These are phyloP conservation scores for Hylyphantes graminicola DNA, from an alignment of 1,140 invertebrate genomes.

Conservation along the genomic window DNA sequence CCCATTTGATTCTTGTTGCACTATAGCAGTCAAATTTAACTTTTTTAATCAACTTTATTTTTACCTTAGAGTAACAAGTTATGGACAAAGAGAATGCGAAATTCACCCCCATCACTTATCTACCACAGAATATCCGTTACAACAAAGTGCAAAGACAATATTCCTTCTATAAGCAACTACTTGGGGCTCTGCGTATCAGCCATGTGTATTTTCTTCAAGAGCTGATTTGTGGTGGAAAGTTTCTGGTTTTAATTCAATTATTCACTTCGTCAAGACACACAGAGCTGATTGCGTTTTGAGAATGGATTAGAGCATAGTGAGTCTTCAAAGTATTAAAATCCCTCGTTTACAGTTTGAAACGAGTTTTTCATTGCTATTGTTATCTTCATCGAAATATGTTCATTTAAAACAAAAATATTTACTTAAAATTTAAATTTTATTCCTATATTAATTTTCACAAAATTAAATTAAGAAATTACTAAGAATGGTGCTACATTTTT, in stretches of 20 bases:
- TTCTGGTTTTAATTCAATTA: conserved; percentile 27
- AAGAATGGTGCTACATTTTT: no score
- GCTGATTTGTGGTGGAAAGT: conserved; percentile 9
- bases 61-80: neutral
- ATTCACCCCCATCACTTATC: conserved; percentile 5
- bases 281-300: conserved; percentile 4
- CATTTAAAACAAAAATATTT: no score
- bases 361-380: no score
- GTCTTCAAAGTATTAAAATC: no score
- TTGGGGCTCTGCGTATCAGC: neutral
- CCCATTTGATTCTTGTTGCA: no score
- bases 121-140: neutral
- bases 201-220: neutral
- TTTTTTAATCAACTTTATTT: neutral
- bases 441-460: no score
- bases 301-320: neutral
- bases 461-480: no score
- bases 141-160: neutral
- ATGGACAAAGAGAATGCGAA: neutral
- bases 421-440: no score
- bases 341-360: no score
- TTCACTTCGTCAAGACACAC: conserved; percentile 18
- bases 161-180: neutral
- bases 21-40: neutral
- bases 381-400: no score